A percentile compares a stretch with the other conserved stretches of the same genome.
These are phyloP conservation scores for Spilarctia lutea DNA, from an alignment of 2,888 invertebrate species.

Conservation along the genomic window DNA sequence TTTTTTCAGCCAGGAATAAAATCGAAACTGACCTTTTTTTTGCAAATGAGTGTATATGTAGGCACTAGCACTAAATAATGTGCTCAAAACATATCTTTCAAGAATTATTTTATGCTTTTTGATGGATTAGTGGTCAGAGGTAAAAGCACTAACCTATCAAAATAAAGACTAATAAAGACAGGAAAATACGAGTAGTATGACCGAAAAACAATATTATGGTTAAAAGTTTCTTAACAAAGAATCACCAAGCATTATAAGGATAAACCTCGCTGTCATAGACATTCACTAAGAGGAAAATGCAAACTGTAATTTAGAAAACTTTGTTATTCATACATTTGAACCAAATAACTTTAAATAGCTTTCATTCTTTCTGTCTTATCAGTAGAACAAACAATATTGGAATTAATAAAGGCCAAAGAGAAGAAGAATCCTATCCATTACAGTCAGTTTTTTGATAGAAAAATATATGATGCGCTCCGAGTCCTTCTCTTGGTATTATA, in stretches of 20 bases:
- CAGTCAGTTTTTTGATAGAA: background rate
- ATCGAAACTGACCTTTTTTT: too few species aligned
- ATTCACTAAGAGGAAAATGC: background rate
- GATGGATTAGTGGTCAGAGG: background rate
- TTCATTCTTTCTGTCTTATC: too few species aligned
- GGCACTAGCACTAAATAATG: too few species aligned
- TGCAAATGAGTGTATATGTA: too few species aligned
- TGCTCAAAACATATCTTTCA: too few species aligned
- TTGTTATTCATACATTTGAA: background rate
- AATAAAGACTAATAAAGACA: background rate
- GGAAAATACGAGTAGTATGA: background rate
- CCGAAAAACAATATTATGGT: background rate
- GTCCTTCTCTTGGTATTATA: background rate
- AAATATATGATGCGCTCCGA: background rate
- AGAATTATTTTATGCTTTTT: too few species aligned
- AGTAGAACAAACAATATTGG: too few species aligned
- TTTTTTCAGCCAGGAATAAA: too few species aligned
- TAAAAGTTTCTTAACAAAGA: background rate
- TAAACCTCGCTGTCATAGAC: background rate
- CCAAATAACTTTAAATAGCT: too few species aligned
- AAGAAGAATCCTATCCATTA: too few species aligned
- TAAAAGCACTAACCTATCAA: too few species aligned
- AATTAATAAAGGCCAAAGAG: too few species aligned
- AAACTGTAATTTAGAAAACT: background rate
- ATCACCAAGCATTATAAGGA: background rate